These are phyloP conservation scores for Oostethus manadensis DNA, from an alignment of 2,113 vertebrate genomes.

Conservation along the genomic window DNA sequence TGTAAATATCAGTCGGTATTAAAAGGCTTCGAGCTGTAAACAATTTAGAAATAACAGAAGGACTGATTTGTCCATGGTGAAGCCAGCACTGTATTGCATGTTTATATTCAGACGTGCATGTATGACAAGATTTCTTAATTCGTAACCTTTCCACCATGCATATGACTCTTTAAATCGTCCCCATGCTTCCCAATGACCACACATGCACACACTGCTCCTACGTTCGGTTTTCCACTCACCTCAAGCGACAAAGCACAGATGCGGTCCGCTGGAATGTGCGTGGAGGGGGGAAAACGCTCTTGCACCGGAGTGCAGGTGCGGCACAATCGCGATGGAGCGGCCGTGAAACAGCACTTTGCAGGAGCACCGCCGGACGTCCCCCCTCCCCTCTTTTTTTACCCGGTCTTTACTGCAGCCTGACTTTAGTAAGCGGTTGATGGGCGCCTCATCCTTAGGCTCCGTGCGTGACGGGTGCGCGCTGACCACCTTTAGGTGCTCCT, in stretches of 20 bases:
- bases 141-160: neutral
- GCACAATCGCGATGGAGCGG: conserved; percentile 21
- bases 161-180: neutral
- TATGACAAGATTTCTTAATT: neutral
- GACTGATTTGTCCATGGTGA: conserved; percentile 11
- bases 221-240: conserved; percentile 39
- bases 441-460: conserved; percentile 38
- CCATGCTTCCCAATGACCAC: neutral
- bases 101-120: conserved; percentile 2
- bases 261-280: conserved; percentile 50
- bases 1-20: conserved; percentile 58
- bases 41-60: conserved; percentile 41
- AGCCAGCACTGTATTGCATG: neutral
- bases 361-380: conserved; percentile 5
- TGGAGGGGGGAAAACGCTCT: conserved; percentile 9
- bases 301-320: conserved; percentile 56
- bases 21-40: conserved; percentile 57
- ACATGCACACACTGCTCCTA: neutral
- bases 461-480: conserved; percentile 3
- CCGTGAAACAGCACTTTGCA: conserved; percentile 60
- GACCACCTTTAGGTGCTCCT: conserved; percentile 20
- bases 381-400: neutral
- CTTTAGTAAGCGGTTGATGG: conserved; percentile 27
- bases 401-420: conserved; percentile 15
- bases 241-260: conserved; percentile 18